Evolutionary conservation across 2,888 invertebrate species (phyloP), one percentile per base, ranked within the genome.

Genomic region (Neoascia interrupta): DNA sequence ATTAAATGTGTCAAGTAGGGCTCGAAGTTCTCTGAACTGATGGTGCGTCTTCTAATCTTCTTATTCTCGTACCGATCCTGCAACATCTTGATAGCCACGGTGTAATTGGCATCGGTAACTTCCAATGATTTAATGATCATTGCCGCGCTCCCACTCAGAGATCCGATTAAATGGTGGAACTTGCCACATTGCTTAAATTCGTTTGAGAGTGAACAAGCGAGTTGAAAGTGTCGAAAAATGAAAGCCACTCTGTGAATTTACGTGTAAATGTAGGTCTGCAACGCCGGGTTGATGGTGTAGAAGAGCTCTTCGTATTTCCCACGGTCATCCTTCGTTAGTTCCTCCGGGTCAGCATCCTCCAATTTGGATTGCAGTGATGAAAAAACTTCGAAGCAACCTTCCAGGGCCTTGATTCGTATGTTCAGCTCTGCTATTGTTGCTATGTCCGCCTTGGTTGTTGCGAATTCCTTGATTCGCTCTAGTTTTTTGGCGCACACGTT

Each of bases 101-200:
- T 13, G 15, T 53, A 53, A 10, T 53, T 53, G 1, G 21, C 36
- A 6, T 53, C 36, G 16, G 51, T 51, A 8, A 47, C 18, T 8
- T 47, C 31, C 47, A 47, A 47, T 2, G 34, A 36, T 13, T 51
- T 18, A 2, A 51, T 13, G 3, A 34, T 18, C 6, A n/a, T 51
- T 19, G 19, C 5, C 1, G 34, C 51, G 1, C 16, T 15, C 6
- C 2, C 39, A 26, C 15, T 1, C 1, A 39, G 2, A 1, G 26
- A 26, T 1, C 15, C 13, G 10, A 28, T 21, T 5, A 39, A 16
- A 16, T 54, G 26, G 8, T 39, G 15, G 3, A 39, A 39, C 10
- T 39, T 54, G 54, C 23, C 1, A 36, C 36, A 51, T 51, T 51
- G 13, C 21, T 51, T 10, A 16, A n/a, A n/a, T n/a, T n/a, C n/a